Base-by-base conservation (phyloP, 2,113 vertebrate genomes). In the Oenanthe melanoleuca region DNA sequence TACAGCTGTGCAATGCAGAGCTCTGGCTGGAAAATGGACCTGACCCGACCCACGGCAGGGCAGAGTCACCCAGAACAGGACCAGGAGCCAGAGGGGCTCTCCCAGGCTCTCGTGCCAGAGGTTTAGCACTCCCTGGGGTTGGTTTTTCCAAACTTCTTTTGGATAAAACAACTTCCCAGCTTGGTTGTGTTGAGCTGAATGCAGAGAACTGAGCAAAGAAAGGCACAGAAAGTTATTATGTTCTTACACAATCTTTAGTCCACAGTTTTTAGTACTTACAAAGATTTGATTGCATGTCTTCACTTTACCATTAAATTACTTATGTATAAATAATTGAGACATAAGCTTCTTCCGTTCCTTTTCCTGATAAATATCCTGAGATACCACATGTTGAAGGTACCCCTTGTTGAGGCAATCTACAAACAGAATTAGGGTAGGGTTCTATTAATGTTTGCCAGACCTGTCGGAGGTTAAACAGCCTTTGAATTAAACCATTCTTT, bases 401-500 rank as follows among this genome's bases (percentile, higher is more conserved):
- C 72, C 40, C 88, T 95, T 82, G 66, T 72, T 63, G 61, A 93
- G 59, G 60, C 79, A 50, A 47, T 72, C 91, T 77, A 79, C 70
- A 80, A 83, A 86, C 56, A 89, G 71, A 85, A 86, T 29, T n/a
- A 53, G 37, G 56, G 91, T 25, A 95, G 53, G 75, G 90, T 84
- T 95, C 92, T 85, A 93, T 95, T 96, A 88, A 94, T 88, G 64
- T 94, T 92, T 96, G 72, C 79, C 85, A 93, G 91, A 89, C 21
- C 19, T 92, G 52, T 50, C 15, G 1, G 80, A 80, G 77, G 82
- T 80, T 94, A 97, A 98, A 97, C 94, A 95, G 81, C 80, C 95
- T 97, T 96, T 96, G 94, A 97, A 97, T 96, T 95, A 97, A 97
- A 89, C 88, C 77, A 79, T 97, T 98, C 96, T 96, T 98, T 95